A percentile compares a stretch with the other conserved stretches of the same genome.
Conservation (phyloP, 2,888 invertebrate genomes). For the Cynaeus angustus region DNA sequence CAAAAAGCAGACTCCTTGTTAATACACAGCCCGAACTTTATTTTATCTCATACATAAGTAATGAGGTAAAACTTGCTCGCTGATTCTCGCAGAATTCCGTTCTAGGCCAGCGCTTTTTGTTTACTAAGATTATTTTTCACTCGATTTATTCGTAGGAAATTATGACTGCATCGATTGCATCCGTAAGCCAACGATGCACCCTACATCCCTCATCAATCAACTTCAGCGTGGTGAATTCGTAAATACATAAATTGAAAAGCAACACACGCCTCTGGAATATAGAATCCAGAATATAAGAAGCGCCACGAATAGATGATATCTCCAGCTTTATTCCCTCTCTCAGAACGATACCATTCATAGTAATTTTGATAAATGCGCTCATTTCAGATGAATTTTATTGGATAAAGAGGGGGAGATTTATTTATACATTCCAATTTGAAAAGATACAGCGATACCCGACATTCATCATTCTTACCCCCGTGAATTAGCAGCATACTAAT, state of each 20-base stretch:
- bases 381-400: conserved; percentile 38
- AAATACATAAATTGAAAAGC: conserved; percentile 38
- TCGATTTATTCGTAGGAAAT: background rate
- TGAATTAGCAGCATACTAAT: conserved; percentile 17
- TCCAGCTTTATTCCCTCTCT: conserved; percentile 29
- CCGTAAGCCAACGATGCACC: conserved; percentile 4
- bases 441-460: conserved; percentile 12
- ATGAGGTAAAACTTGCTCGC: conserved; percentile 14
- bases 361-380: conserved; percentile 43
- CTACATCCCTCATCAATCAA: conserved; percentile 30
- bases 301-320: conserved; percentile 36
- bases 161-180: conserved; percentile 5
- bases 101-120: background rate
- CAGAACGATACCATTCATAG: conserved; percentile 38
- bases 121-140: background rate
- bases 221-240: conserved; percentile 30
- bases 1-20: background rate
- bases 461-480: conserved; percentile 23
- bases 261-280: conserved; percentile 31
- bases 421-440: conserved; percentile 29
- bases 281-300: conserved; percentile 21
- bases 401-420: conserved; percentile 35
- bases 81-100: background rate
- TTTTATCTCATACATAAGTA: conserved; percentile 29
- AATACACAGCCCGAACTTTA: conserved; percentile 14